Base-by-base conservation (phyloP, 1,140 invertebrate species). In the Hormaphis cornu region DNA sequence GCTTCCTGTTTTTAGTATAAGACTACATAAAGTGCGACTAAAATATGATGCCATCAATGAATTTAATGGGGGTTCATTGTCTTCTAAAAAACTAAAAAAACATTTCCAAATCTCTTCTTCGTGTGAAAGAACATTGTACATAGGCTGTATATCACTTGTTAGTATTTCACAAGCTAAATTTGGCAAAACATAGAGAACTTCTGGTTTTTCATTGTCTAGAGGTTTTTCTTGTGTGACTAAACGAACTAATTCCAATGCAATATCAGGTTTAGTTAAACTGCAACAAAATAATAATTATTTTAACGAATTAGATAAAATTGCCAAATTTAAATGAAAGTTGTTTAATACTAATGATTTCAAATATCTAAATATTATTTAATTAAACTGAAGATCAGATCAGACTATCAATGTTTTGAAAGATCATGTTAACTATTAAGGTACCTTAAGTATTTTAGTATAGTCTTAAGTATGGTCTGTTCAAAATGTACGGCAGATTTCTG, bases 21-120 rank as follows among this genome's bases (percentile, higher is more conserved):
- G 72, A 4, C 75, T 73, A 52, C 74, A 70, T 78, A 97, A 85
- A 61, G 91, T 92, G 84, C 94, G 95, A 79, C 90, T 94, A 81
- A 96, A 95, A 83, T 95, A 97, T 72, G 92, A 95, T 37, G 94
- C 93, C 74, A 97, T 83, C 61, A 98, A 80, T 70, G 95, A 93
- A 83, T 98, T 97, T 50, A 97, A 82, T 37, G 90, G 89, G 76
- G 89, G 85, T 71, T 93, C 87, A 63, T 83, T 84, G 20, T 66
- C 61, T 77, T 95, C 88, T 73, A 96, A 82, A 82, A 96, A 97
- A 74, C 86, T 85, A 81, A 93, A 97, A 52, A 98, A 81, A 76
- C 91, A 88, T 73, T 87, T 83, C 74, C 97, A 82, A 71, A 93
- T 83, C 74, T 87, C 82, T 75, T 93, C 87, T 61, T 83, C 85